A percentile compares a stretch with the other conserved stretches of the same genome.
Conservation (phyloP, 2,888 invertebrate species). For the Schrankia costaestrigalis region DNA sequence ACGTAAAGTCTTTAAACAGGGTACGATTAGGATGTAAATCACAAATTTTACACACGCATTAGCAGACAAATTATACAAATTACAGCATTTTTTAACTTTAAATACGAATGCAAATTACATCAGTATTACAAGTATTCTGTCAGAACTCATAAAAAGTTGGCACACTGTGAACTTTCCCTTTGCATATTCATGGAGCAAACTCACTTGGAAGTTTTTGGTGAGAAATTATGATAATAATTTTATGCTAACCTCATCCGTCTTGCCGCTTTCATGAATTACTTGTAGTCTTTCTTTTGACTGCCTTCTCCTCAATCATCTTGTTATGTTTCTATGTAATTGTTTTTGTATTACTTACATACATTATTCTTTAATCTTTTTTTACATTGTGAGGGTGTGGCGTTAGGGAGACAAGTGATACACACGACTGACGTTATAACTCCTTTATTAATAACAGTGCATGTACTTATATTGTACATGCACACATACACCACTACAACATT, state of each 20-base stretch:
- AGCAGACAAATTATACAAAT: slow-evolving; percentile 27
- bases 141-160: slow-evolving; percentile 70
- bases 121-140: slow-evolving; percentile 63
- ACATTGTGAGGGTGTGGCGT: too few relatives aligned
- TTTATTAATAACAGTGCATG: too few relatives aligned
- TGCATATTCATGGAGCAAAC: slow-evolving; percentile 74
- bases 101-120: slow-evolving; percentile 63
- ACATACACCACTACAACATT: too few relatives aligned
- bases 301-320: too few relatives aligned
- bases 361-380: too few relatives aligned
- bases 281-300: slow-evolving; percentile 49
- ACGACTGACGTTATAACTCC: too few relatives aligned
- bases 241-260: slow-evolving; percentile 72
- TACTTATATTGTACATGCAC: too few relatives aligned
- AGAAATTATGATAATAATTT: slow-evolving; percentile 77
- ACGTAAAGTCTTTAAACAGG: slow-evolving; percentile 11
- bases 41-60: slow-evolving; percentile 25
- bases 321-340: too few relatives aligned
- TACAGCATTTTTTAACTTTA: slow-evolving; percentile 27
- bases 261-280: slow-evolving; percentile 61
- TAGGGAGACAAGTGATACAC: too few relatives aligned
- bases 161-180: slow-evolving; percentile 66
- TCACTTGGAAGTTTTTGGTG: slow-evolving; percentile 75
- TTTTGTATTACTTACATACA: too few relatives aligned
- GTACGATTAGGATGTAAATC: slow-evolving; percentile 26